Evolutionary conservation across 1,140 invertebrate genomes (phyloP), one percentile per base, ranked within the genome.

Genomic region (Brachionus asplanchnoidis): DNA sequence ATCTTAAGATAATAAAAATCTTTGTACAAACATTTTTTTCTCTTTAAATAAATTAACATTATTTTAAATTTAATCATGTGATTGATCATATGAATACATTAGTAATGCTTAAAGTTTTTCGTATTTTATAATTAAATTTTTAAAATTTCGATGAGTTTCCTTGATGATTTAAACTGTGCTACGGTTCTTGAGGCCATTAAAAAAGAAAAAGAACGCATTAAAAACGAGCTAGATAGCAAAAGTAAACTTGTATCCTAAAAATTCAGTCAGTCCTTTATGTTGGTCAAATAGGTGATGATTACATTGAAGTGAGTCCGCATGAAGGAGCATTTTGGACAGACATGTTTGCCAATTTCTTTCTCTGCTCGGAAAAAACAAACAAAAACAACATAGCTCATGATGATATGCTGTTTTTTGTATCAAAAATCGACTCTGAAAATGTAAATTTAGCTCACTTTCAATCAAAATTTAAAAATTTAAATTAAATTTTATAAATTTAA

Each of bases 331-430:
- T 97, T 89, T 98, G 96, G 96, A 97, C 95, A 40, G 95, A 96
- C 89, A 91, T 98, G 79, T 98, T 98, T 90, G 94, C 97, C 60
- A 92, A 95, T 6, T 95, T 97, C 91, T 98, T 98, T 89, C 90
- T 97, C 8, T 96, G 96, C 88, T 94, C 95, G 91, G 92, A 93
- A 73, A 93, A 94, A 87, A 87, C 88, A 44, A 84, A 80, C 11
- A 85, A 86, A 14, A 92, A 93, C 86, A 88, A 89, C 86, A 93
- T 93, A 56, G 95, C 95, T 88, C 93, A 95, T 87, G 96, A 98
- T 90, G 97, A 98, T 89, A 92, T 98, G 87, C 89, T 98, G 68
- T 98, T 98, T 90, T 98, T 97, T 90, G 95, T 98, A 40, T 85
- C 84, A 28, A 77, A 23, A 77, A 36, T 85, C 14, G 42, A 40